Evolutionary conservation across 2,113 vertebrate genomes (phyloP).

Genomic region (Hymenochirus boettgeri): DNA sequence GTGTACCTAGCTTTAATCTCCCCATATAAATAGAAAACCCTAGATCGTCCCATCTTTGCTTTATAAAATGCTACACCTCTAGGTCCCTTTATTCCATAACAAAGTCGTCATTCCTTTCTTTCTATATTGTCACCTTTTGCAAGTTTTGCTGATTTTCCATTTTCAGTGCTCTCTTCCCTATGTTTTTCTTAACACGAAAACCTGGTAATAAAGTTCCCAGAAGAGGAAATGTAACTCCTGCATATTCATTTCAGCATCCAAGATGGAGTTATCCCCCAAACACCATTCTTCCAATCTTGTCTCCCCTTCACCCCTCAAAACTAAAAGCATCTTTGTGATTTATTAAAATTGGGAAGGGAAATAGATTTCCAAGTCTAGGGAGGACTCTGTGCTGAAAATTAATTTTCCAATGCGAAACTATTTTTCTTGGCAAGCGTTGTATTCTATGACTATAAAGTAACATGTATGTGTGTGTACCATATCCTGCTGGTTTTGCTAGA

Average conservation of each 20-base stretch:
- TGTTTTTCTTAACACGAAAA: no score
- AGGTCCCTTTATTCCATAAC: no score
- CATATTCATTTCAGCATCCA: conserved; percentile 55
- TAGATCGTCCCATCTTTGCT: no score
- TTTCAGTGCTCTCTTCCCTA: conserved; percentile 20
- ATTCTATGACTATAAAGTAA: conserved; percentile 37
- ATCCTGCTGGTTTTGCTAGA: no score
- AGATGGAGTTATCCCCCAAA: conserved; percentile 55
- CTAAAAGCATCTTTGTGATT: conserved; percentile 47
- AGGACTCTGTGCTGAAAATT: conserved; percentile 34
- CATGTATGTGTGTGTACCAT: conserved; percentile 24
- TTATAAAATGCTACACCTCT: no score
- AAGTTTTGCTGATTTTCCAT: neutral
- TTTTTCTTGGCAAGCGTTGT: conserved; percentile 33
- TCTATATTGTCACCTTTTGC: no score
- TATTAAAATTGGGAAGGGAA: conserved; percentile 57
- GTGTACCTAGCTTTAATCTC: no score
- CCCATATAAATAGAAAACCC: no score
- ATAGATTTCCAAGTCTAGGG: conserved; percentile 26
- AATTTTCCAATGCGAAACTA: conserved; percentile 36
- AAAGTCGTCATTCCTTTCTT: no score
- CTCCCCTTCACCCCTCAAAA: conserved; percentile 25
- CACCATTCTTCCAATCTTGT: conserved; percentile 48
- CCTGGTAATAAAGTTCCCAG: conserved; percentile 58
- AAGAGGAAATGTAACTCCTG: conserved; percentile 49